Conservation (phyloP, 2,797 vertebrate species). For the Mustela erminea region DNA sequence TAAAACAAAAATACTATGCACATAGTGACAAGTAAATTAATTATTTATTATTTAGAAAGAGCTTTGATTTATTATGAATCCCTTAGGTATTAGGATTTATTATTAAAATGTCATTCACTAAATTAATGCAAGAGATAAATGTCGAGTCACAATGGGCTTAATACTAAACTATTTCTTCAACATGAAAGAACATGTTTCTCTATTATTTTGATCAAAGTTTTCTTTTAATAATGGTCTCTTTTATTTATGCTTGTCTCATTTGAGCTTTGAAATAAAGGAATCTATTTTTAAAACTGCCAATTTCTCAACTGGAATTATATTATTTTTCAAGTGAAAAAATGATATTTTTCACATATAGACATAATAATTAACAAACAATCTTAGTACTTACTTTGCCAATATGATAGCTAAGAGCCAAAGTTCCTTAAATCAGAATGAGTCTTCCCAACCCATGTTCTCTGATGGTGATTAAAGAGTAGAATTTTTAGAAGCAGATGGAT, state of each 20-base stretch:
- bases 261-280: conserved; percentile 18
- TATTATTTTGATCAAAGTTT: conserved; percentile 20
- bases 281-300: not conserved
- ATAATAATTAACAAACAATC: conserved; percentile 32
- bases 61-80: conserved; percentile 33
- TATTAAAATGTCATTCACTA: conserved; percentile 39
- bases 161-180: conserved; percentile 5
- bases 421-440: conserved; percentile 59
- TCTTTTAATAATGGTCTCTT: conserved; percentile 48
- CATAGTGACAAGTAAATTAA: not conserved
- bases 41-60: conserved; percentile 52
- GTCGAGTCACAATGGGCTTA: not conserved
- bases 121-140: conserved; percentile 9
- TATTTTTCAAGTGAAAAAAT: conserved; percentile 65
- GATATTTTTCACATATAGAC: conserved; percentile 2
- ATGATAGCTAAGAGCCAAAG: conserved; percentile 40
- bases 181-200: not conserved
- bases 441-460: conserved; percentile 64
- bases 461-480: conserved; percentile 73
- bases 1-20: not conserved
- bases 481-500: conserved; percentile 77
- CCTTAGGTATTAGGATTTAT: not conserved
- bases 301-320: not conserved
- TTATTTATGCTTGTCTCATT: conserved; percentile 29
- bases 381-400: conserved; percentile 51